A percentile compares a stretch with the other conserved stretches of the same genome.
These are phyloP conservation scores for Leucopsar rothschildi DNA, from an alignment of 2,113 vertebrate genomes.

Conservation along the genomic window DNA sequence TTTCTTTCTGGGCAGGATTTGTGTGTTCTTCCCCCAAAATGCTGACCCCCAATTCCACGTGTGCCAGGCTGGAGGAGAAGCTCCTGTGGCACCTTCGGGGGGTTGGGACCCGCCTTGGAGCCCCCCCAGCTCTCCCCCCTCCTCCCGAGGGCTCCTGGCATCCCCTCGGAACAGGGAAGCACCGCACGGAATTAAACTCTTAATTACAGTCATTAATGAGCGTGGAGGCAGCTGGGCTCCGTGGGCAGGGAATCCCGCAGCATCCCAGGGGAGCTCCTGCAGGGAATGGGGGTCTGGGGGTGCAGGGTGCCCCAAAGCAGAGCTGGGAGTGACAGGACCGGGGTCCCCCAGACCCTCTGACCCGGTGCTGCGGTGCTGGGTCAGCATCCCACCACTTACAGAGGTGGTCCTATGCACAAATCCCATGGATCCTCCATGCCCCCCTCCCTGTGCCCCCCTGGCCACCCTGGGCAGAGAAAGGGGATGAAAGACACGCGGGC, in stretches of 20 bases:
- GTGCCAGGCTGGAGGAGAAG: background rate
- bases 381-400: rapidly evolving
- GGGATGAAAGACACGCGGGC: background rate
- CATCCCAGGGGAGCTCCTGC: background rate
- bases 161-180: background rate
- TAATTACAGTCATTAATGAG: conserved; percentile 53
- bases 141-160: background rate
- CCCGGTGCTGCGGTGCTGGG: too few species aligned
- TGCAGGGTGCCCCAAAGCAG: background rate
- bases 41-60: rapidly evolving
- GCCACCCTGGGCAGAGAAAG: background rate
- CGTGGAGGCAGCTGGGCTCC: background rate
- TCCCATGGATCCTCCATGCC: rapidly evolving
- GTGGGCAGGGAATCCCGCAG: background rate
- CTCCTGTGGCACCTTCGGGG: background rate
- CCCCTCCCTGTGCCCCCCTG: background rate
- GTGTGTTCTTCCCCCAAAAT: background rate
- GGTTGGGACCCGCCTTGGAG: background rate
- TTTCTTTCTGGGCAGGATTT: background rate
- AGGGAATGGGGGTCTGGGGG: background rate
- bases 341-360: rapidly evolving
- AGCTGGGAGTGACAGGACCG: rapidly evolving
- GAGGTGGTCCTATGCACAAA: rapidly evolving
- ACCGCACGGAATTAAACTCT: background rate
- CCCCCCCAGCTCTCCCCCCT: background rate